Evolutionary conservation across 2,797 vertebrate genomes (phyloP), one percentile per base, ranked within the genome.

Genomic region (Sphenodon punctatus): DNA sequence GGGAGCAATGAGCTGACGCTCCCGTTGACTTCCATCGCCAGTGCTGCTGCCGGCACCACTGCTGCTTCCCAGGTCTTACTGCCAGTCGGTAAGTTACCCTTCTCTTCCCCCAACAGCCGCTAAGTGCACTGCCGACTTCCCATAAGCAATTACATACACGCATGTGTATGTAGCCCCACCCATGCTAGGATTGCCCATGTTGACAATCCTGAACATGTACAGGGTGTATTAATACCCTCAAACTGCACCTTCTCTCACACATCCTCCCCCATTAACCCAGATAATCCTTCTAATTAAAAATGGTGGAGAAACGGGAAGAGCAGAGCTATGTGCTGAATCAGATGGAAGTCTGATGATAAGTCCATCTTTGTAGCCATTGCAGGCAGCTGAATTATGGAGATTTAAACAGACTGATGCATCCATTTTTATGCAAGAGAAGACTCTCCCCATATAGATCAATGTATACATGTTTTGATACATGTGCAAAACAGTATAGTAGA

Each of bases 321-420:
- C 45, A 65, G 27, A 69, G 23, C 20, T 17, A 48, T 1, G 1
- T 0, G 0, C 3, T 1, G 0, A 48, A 48, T 61, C 64, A 32
- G 43, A 80, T 56, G 78, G 32, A 43, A 43, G 23, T 16, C 34
- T 27, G 19, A 1, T 72, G 25, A 60, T 14, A 74, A 10, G 7
- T 46, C 38, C 38, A 16, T 75, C 65, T 78, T 63, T 12, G 59
- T 32, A 64, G 49, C 36, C 83, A 61, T 53, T 85, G 13, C 48
- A 49, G 82, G 64, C 41, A 83, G 4, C 7, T 30, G 14, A 77
- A 49, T 34, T 2, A 0, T n/a, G n/a, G 15, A 38, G 41, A 85
- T 67, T 69, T 53, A 59, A 19, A 67, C 5, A n/a, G n/a, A n/a
- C n/a, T n/a, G n/a, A n/a, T 30, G 32, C 60, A 53, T 27, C 14